Conservation (phyloP, 2,113 vertebrate species). For the Thalassoma bifasciatum region DNA sequence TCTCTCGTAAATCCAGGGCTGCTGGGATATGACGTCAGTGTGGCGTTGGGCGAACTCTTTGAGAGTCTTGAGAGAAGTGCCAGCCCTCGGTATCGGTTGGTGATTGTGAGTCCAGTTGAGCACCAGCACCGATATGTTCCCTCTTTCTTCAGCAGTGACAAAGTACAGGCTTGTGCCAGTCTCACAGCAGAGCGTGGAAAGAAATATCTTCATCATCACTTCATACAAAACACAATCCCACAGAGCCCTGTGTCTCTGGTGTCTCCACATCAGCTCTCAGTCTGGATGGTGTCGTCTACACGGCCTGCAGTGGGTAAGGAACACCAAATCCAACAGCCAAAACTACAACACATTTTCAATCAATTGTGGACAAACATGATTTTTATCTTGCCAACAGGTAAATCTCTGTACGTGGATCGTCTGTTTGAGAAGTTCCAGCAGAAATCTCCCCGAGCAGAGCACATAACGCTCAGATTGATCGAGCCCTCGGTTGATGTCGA, state of each 20-base stretch:
- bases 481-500: constrained; percentile 72
- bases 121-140: constrained; percentile 82
- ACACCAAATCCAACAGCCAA: neutral
- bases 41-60: constrained; percentile 73
- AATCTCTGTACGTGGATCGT: constrained; percentile 80
- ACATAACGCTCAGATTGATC: constrained; percentile 72
- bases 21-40: constrained; percentile 82
- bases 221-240: constrained; percentile 22
- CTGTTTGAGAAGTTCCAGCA: constrained; percentile 73
- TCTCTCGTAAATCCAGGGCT: constrained; percentile 79
- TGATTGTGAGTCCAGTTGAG: constrained; percentile 77
- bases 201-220: constrained; percentile 77
- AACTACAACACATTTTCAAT: no score
- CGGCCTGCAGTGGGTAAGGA: constrained; percentile 83
- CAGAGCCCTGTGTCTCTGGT: constrained; percentile 26
- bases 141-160: constrained; percentile 81
- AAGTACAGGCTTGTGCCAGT: constrained; percentile 70
- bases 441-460: constrained; percentile 46
- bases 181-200: constrained; percentile 37
- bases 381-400: constrained; percentile 66
- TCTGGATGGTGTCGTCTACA: constrained; percentile 80
- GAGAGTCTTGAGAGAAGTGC: constrained; percentile 71
- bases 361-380: no score
- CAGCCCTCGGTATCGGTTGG: constrained; percentile 69
- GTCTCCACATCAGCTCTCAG: constrained; percentile 74